Percentiles rank a stretch among this genome's conserved stretches.
These are phyloP conservation scores for Spilosoma lubricipeda DNA, from an alignment of 2,888 invertebrate species.

Conservation along the genomic window DNA sequence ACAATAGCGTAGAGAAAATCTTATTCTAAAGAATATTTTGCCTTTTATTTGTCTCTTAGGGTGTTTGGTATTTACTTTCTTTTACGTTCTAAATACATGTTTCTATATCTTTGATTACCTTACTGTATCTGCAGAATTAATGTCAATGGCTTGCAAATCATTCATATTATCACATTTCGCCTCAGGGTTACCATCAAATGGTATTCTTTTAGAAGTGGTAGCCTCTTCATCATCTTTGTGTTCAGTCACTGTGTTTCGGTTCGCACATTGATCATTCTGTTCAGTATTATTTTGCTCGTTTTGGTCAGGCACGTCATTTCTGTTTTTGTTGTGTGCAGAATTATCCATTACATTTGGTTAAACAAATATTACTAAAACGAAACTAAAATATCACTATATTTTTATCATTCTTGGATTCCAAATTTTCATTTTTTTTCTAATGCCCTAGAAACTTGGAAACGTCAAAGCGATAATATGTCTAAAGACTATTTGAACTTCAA, in stretches of 20 bases:
- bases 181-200: constrained; percentile 4
- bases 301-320: neutral
- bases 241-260: neutral
- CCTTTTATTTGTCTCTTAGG: neutral
- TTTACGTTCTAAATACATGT: neutral
- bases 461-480: neutral
- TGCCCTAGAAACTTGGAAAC: neutral
- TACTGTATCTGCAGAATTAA: constrained; percentile 70
- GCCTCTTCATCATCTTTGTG: constrained; percentile 27
- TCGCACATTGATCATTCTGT: constrained; percentile 9
- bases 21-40: neutral
- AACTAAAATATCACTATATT: neutral
- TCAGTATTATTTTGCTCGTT: constrained; percentile 6
- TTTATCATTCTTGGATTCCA: neutral
- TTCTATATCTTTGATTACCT: constrained; percentile 50
- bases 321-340: constrained; percentile 9
- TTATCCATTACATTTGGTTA: constrained; percentile 27
- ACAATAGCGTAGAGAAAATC: neutral
- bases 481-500: neutral
- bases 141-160: constrained; percentile 56
- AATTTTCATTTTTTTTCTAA: neutral
- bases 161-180: constrained; percentile 44
- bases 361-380: neutral
- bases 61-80: neutral
- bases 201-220: constrained; percentile 30